A percentile compares a stretch with the other conserved stretches of the same genome.
Evolutionary conservation across 2,888 invertebrate genomes (phyloP).

Genomic region (Drosophila nigritarsus): DNA sequence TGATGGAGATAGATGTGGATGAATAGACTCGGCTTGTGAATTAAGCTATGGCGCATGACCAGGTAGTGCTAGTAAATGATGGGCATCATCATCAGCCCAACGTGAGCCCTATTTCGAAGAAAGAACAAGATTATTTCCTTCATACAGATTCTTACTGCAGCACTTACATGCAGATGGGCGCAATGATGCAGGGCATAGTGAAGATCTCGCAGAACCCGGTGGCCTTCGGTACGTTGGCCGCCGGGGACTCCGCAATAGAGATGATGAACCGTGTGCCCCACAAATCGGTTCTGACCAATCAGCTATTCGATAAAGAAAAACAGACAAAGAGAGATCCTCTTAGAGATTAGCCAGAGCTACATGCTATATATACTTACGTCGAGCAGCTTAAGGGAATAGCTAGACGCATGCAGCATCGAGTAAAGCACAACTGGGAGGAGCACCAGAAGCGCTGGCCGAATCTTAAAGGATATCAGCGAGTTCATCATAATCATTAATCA

Average conservation of each 20-base stretch:
- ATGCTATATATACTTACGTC: constrained; percentile 89
- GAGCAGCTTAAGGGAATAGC: constrained; percentile 94
- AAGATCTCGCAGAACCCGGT: constrained; percentile 97
- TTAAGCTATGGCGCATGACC: constrained; percentile 95
- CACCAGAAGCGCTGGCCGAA: constrained; percentile 94
- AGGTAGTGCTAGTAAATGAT: constrained; percentile 99
- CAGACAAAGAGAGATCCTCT: not conserved
- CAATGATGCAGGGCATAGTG: constrained; percentile 92
- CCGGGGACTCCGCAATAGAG: constrained; percentile 95
- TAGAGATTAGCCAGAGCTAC: not conserved
- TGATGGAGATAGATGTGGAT: constrained; percentile 91
- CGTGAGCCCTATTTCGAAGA: constrained; percentile 90
- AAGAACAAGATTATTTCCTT: not conserved
- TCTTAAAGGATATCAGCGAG: constrained; percentile 96
- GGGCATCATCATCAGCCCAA: constrained; percentile 94
- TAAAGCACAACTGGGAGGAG: constrained; percentile 96
- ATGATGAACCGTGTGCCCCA: constrained; percentile 94
- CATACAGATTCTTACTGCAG: not conserved
- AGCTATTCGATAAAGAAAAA: constrained; percentile 86
- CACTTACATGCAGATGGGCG: constrained; percentile 94
- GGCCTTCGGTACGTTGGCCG: constrained; percentile 94
- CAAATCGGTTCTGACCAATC: constrained; percentile 94
- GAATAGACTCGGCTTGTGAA: constrained; percentile 92
- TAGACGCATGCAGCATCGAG: constrained; percentile 96
- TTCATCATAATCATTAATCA: constrained; percentile 91